Percentiles rank a stretch among this genome's conserved stretches.
Evolutionary conservation across 2,888 invertebrate genomes (phyloP).

Genomic region (Gandaritis pyraliata): DNA sequence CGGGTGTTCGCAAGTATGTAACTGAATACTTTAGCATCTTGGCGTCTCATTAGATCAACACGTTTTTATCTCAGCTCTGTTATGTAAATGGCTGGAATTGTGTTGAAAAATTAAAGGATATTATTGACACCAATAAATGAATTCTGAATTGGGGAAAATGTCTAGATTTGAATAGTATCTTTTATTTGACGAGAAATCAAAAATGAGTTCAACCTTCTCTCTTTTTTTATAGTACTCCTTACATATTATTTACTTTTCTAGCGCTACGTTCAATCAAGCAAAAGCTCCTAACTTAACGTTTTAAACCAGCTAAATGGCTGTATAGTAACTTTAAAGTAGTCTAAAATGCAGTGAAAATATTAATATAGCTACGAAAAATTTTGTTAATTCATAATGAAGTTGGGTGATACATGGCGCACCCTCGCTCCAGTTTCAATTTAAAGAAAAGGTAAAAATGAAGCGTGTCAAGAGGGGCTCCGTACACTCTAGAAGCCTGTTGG

Average conservation of each 20-base stretch:
- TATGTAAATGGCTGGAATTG: neutral
- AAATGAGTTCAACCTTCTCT: too few species aligned
- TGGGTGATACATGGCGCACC: constrained; percentile 60
- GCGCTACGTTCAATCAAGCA: constrained; percentile 15
- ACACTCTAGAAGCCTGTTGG: constrained; percentile 70
- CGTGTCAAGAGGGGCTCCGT: constrained; percentile 79
- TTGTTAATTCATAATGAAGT: constrained; percentile 63
- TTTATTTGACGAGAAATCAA: too few species aligned
- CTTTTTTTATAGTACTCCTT: neutral
- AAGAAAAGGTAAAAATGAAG: constrained; percentile 78
- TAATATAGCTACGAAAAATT: constrained; percentile 49
- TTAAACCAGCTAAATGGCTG: constrained; percentile 27
- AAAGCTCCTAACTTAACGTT: constrained; percentile 24
- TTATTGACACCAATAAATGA: too few species aligned
- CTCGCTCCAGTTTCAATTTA: constrained; percentile 73
- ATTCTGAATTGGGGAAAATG: too few species aligned
- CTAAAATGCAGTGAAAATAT: constrained; percentile 39
- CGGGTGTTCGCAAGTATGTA: constrained; percentile 4
- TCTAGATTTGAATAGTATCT: too few species aligned
- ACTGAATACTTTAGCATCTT: neutral
- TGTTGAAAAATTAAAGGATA: too few species aligned
- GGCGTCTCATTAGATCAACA: constrained; percentile 5
- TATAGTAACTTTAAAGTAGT: constrained; percentile 27
- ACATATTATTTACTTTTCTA: constrained; percentile 10
- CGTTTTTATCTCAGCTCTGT: neutral